A percentile compares a stretch with the other conserved stretches of the same genome.
Evolutionary conservation across 2,888 invertebrate genomes (phyloP).

Genomic region (Gerris lacustris): DNA sequence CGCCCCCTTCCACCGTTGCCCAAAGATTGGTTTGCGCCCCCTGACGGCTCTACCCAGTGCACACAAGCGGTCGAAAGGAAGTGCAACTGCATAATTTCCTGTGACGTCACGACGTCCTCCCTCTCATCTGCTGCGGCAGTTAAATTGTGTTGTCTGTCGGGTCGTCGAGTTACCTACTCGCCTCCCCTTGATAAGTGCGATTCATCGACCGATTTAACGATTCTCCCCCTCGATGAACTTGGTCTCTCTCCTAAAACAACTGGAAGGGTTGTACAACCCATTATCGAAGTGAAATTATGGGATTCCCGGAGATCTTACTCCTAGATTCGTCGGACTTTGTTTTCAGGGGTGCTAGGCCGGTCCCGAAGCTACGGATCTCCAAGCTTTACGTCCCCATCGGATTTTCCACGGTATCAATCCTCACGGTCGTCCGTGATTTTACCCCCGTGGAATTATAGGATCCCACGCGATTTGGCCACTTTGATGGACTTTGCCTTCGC

Average conservation of each 20-base stretch:
- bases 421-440: neutral
- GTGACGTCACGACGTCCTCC: neutral
- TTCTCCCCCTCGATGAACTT: neutral
- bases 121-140: neutral
- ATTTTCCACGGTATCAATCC: neutral
- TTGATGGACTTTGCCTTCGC: neutral
- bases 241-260: neutral
- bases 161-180: neutral
- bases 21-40: neutral
- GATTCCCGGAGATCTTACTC: neutral
- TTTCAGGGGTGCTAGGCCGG: neutral
- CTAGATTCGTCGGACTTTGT: neutral
- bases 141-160: conserved; percentile 1
- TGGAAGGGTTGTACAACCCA: neutral
- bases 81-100: conserved; percentile 5
- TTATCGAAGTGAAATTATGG: neutral
- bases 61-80: neutral
- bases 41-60: neutral
- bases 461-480: neutral
- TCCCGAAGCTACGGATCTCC: too few relatives aligned
- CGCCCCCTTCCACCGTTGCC: neutral
- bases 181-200: neutral
- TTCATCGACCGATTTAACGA: neutral
- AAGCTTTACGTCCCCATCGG: neutral
- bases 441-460: neutral